phyloP scores from a whole-genome alignment of 2,888 invertebrate genomes.

The Bellardia bayeri region DNA sequence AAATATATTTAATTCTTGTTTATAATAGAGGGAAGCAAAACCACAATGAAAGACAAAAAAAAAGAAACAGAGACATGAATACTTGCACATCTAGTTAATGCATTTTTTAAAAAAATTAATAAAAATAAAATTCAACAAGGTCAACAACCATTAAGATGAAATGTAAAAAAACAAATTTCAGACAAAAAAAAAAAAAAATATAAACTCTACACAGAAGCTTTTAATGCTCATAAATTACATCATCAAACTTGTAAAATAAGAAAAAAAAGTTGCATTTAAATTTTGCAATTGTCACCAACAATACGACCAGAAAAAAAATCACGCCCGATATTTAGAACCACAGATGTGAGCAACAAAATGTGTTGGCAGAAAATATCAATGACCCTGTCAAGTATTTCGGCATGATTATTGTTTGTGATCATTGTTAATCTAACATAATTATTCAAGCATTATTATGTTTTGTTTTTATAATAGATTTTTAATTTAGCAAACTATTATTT shows the following conservation, averaged over 20 bases:
- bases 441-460: too few relatives aligned
- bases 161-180: slow-evolving; percentile 12
- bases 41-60: background rate
- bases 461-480: too few relatives aligned
- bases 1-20: slow-evolving; percentile 17
- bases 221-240: slow-evolving; percentile 47
- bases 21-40: slow-evolving; percentile 44
- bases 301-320: background rate
- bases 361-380: slow-evolving; percentile 12
- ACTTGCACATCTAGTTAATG: slow-evolving; percentile 7
- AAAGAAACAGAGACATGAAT: background rate
- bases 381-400: slow-evolving; percentile 15
- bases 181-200: background rate
- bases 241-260: slow-evolving; percentile 37
- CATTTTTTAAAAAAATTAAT: slow-evolving; percentile 8
- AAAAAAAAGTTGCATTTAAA: slow-evolving; percentile 34
- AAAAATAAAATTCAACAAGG: slow-evolving; percentile 63
- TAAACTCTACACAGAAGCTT: slow-evolving; percentile 28
- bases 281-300: slow-evolving; percentile 40
- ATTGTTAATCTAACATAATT: background rate
- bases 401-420: background rate
- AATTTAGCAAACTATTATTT: too few relatives aligned
- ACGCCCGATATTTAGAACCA: slow-evolving; percentile 17
- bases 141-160: slow-evolving; percentile 67
- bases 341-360: background rate